These are phyloP conservation scores for Etia nguti DNA, from an alignment of 2,113 vertebrate genomes.

Conservation along the genomic window DNA sequence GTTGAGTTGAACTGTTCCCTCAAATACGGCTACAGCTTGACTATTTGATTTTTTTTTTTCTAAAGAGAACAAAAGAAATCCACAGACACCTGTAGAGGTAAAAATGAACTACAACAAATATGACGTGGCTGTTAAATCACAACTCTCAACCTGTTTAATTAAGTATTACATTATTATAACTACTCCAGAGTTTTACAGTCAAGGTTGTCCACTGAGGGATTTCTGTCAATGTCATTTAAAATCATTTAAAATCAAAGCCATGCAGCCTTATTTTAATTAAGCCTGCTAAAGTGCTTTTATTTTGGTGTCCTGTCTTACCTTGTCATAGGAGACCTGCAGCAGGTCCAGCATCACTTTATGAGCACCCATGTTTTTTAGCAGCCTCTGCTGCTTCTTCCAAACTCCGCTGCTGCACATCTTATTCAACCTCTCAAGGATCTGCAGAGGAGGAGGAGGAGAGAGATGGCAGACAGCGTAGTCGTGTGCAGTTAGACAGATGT, in stretches of 20 bases:
- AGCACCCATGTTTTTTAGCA: slow-evolving; percentile 96
- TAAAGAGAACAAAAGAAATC: accelerated
- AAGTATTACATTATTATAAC: too few species aligned
- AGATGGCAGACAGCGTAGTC: not conserved
- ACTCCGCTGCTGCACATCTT: slow-evolving; percentile 93
- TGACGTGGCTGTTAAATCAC: not conserved
- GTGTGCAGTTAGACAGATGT: not conserved
- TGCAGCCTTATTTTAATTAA: too few species aligned
- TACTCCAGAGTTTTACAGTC: accelerated
- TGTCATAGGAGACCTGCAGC: slow-evolving; percentile 93
- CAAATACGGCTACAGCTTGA: not conserved
- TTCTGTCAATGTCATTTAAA: not conserved
- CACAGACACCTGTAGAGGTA: not conserved
- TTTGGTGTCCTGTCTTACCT: slow-evolving; percentile 66
- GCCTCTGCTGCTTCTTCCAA: slow-evolving; percentile 93
- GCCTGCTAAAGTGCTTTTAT: not conserved
- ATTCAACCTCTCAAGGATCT: slow-evolving; percentile 92
- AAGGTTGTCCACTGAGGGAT: not conserved
- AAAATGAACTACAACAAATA: not conserved
- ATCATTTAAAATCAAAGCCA: too few species aligned
- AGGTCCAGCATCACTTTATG: slow-evolving; percentile 99
- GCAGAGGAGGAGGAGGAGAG: not conserved
- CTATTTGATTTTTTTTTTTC: too few species aligned
- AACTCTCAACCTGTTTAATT: not conserved
- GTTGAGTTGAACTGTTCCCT: not conserved